Evolutionary conservation across 1,140 invertebrate genomes (phyloP).

Genomic region (Calephelis nemesis): DNA sequence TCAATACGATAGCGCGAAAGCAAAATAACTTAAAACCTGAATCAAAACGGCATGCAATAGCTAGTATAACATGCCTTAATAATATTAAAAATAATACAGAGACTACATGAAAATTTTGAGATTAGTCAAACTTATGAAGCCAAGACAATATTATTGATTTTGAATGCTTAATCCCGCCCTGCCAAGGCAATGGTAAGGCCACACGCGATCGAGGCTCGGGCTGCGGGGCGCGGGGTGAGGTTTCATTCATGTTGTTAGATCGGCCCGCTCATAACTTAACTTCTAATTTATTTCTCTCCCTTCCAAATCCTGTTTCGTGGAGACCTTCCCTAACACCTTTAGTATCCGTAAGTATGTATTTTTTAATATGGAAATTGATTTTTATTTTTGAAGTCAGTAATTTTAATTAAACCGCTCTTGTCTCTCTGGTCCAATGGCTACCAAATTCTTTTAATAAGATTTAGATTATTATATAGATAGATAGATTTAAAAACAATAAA

Average conservation of each 20-base stretch:
- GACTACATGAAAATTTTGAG: no score
- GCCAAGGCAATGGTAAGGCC: constrained; percentile 61
- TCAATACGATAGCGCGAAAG: no score
- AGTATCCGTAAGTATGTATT: constrained; percentile 54
- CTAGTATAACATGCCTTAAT: no score
- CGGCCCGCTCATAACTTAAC: constrained; percentile 74
- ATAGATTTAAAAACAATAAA: no score
- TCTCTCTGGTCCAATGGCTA: not conserved
- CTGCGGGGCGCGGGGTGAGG: constrained; percentile 43
- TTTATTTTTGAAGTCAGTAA: not conserved
- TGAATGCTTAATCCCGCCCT: constrained; percentile 45
- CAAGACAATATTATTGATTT: no score
- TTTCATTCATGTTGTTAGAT: constrained; percentile 78
- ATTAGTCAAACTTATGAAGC: no score
- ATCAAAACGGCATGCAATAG: no score
- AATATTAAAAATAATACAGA: no score
- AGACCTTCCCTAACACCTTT: constrained; percentile 50
- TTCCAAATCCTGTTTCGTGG: constrained; percentile 54
- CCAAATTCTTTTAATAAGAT: not conserved
- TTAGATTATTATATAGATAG: no score
- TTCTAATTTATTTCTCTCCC: constrained; percentile 73
- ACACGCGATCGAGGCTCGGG: constrained; percentile 60
- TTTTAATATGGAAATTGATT: constrained; percentile 34
- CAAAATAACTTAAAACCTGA: no score
- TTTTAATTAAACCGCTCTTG: not conserved